These are phyloP conservation scores for Litocranius walleri DNA, from an alignment of 2,113 vertebrate genomes.

Conservation along the genomic window DNA sequence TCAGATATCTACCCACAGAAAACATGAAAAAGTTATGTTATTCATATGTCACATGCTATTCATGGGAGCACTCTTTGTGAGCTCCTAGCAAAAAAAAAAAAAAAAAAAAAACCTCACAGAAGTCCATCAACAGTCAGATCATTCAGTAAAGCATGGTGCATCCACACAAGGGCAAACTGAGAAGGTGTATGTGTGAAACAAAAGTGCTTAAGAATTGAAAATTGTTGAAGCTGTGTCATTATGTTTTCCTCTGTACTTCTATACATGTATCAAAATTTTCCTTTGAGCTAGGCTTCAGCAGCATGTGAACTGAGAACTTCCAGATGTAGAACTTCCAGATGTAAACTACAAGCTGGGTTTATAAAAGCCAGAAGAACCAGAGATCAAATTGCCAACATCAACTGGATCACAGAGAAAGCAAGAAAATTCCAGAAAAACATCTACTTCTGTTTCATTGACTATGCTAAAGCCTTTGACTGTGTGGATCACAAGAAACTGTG, in stretches of 20 bases:
- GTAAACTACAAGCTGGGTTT: not conserved
- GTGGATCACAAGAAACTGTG: not conserved
- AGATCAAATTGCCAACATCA: not conserved
- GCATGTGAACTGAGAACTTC: not conserved
- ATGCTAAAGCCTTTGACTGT: not conserved
- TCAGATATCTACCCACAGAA: not conserved
- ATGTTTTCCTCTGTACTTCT: not conserved
- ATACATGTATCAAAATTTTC: not conserved
- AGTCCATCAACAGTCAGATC: not conserved
- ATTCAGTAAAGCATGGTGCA: not conserved
- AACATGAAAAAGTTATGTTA: not conserved
- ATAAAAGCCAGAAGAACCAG: not conserved
- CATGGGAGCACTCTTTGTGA: not conserved
- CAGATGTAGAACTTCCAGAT: not conserved
- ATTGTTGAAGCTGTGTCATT: not conserved
- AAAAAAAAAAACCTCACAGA: not conserved
- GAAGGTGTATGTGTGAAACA: not conserved
- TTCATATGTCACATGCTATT: not conserved
- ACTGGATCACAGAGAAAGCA: not conserved
- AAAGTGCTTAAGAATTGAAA: not conserved
- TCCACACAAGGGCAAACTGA: not conserved
- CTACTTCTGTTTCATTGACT: not conserved
- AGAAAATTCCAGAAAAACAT: not conserved
- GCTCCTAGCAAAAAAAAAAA: not conserved
- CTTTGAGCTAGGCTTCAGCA: not conserved